Conservation (phyloP, 2,113 vertebrate species). For the Antigone vipio region DNA sequence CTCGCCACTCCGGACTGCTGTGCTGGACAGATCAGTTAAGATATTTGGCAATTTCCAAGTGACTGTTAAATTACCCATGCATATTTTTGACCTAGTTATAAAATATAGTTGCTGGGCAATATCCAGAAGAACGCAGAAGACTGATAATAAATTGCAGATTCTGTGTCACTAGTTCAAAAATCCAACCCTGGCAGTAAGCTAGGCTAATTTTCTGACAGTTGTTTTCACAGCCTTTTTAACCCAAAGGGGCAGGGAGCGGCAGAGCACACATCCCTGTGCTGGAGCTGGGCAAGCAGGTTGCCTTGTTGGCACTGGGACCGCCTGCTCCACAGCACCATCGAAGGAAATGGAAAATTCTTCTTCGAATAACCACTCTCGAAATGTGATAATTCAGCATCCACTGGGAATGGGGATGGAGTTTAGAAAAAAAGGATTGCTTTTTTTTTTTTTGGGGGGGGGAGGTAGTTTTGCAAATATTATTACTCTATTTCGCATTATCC, state of each 20-base stretch:
- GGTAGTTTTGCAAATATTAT: background rate
- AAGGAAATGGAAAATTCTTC: background rate
- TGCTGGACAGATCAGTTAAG: background rate
- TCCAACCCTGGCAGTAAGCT: background rate
- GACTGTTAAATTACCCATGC: slow-evolving; percentile 1
- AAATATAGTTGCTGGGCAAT: background rate
- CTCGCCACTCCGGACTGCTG: background rate
- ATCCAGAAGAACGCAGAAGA: background rate
- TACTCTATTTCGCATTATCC: background rate
- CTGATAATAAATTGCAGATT: slow-evolving; percentile 8
- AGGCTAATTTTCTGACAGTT: background rate
- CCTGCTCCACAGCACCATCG: background rate
- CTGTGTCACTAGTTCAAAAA: background rate
- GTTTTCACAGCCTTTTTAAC: background rate
- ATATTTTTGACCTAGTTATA: slow-evolving; percentile 15
- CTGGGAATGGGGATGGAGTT: background rate
- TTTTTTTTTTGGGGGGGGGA: background rate
- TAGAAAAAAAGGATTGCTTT: background rate
- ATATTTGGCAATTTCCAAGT: background rate
- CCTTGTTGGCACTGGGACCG: fast-evolving
- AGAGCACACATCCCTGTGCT: fast-evolving
- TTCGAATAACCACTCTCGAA: background rate
- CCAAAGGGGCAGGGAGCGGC: background rate
- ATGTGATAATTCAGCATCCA: background rate
- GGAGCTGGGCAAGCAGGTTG: background rate